Conservation (phyloP, 2,113 vertebrate genomes). For the Coregonus clupeaformis region DNA sequence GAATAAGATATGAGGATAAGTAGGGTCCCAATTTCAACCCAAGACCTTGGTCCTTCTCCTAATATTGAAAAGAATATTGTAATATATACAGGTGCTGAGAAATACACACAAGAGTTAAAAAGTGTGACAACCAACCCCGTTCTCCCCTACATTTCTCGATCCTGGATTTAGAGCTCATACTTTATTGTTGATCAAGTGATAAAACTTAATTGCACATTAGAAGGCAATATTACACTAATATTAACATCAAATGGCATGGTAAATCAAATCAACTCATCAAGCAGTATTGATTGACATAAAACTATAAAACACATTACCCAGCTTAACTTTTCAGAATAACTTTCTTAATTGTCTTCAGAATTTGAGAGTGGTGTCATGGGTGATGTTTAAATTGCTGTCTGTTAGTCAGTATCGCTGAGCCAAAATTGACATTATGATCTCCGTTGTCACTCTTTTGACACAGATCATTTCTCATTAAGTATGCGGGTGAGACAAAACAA, state of each 20-base stretch:
- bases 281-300: background rate
- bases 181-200: background rate
- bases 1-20: too few species aligned
- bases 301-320: background rate
- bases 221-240: background rate
- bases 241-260: background rate
- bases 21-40: too few species aligned
- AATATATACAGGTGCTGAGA: too few species aligned
- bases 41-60: too few species aligned
- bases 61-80: too few species aligned
- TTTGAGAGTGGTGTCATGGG: background rate
- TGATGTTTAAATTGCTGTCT: constrained; percentile 10
- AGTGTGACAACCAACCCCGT: too few species aligned
- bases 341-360: background rate
- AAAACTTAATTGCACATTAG: background rate
- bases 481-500: constrained; percentile 46
- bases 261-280: background rate
- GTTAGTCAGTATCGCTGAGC: constrained; percentile 27
- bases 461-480: constrained; percentile 50
- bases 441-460: constrained; percentile 41
- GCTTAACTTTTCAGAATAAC: background rate
- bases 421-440: constrained; percentile 18
- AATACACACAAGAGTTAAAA: too few species aligned
- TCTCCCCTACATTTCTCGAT: background rate
- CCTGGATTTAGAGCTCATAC: background rate